Evolutionary conservation across 1,140 invertebrate species (phyloP).

Genomic region (Listronotus oregonensis): DNA sequence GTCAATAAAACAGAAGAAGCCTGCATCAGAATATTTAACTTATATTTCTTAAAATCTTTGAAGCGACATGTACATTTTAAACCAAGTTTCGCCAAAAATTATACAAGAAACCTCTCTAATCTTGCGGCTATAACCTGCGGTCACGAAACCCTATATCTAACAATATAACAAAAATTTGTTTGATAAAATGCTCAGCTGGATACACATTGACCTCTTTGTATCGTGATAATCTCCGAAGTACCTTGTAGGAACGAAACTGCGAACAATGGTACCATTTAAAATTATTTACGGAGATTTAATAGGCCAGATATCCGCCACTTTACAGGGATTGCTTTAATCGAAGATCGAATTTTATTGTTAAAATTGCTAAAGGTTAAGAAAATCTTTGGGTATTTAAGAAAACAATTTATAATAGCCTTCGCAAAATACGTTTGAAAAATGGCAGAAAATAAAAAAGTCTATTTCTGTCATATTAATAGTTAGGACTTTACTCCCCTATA

Average conservation of each 20-base stretch:
- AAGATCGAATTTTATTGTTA: slow-evolving; percentile 1
- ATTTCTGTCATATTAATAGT: too few relatives aligned
- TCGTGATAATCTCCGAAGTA: slow-evolving; percentile 32
- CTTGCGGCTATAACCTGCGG: slow-evolving; percentile 25
- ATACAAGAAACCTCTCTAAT: slow-evolving; percentile 2
- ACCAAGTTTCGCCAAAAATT: too few relatives aligned
- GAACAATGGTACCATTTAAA: slow-evolving; percentile 37
- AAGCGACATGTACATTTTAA: too few relatives aligned
- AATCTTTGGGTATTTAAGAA: slow-evolving; percentile 14
- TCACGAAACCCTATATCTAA: slow-evolving; percentile 27
- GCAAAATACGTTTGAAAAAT: too few relatives aligned
- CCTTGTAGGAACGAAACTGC: slow-evolving; percentile 27
- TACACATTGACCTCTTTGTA: slow-evolving; percentile 39
- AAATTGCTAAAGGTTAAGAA: slow-evolving; percentile 10
- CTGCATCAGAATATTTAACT: too few relatives aligned
- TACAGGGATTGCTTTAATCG: slow-evolving; percentile 22
- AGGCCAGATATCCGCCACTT: slow-evolving; percentile 33
- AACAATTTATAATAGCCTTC: neutral
- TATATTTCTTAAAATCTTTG: too few relatives aligned
- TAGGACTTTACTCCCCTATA: too few relatives aligned
- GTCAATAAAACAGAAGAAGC: too few relatives aligned
- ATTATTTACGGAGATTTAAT: slow-evolving; percentile 38
- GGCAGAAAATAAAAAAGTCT: too few relatives aligned
- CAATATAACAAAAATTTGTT: slow-evolving; percentile 28
- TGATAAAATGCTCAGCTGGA: slow-evolving; percentile 33